These are phyloP conservation scores for Triops longicaudatus DNA, from an alignment of 1,140 invertebrate genomes.

Conservation along the genomic window DNA sequence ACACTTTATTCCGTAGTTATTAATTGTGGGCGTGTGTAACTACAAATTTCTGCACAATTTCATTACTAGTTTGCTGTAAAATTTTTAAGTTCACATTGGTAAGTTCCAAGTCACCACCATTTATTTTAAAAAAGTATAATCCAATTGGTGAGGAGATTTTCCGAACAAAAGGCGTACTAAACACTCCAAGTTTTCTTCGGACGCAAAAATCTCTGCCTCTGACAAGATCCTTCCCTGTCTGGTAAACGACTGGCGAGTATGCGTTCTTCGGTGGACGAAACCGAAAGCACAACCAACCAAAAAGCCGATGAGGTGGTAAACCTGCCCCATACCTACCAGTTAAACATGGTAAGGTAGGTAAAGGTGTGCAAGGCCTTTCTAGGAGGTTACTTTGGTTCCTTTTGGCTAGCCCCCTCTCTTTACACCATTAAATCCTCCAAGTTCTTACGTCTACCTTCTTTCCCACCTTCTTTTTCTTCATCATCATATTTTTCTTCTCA, in stretches of 20 bases:
- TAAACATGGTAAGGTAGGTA: constrained; percentile 26
- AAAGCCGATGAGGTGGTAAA: constrained; percentile 29
- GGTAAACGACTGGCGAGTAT: constrained; percentile 30
- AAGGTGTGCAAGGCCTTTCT: constrained; percentile 28
- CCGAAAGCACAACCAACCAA: constrained; percentile 15
- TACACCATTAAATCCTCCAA: background rate
- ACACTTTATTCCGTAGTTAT: too few relatives aligned
- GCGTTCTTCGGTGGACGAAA: constrained; percentile 21
- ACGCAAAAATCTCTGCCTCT: background rate
- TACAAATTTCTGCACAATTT: too few relatives aligned
- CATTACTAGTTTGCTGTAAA: background rate
- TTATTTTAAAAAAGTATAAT: too few relatives aligned
- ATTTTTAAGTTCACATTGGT: background rate
- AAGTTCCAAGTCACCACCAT: background rate
- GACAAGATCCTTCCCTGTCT: constrained; percentile 30
- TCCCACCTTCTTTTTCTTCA: background rate
- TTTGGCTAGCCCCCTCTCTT: constrained; percentile 28
- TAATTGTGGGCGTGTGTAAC: too few relatives aligned
- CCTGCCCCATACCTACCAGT: constrained; percentile 24
- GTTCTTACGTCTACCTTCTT: background rate
- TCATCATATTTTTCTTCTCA: background rate
- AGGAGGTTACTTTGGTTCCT: constrained; percentile 25
- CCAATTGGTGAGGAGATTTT: too few relatives aligned
- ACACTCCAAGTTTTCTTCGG: background rate
- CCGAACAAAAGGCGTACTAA: too few relatives aligned